These are phyloP conservation scores for Ophonus ardosiacus DNA, from an alignment of 2,888 invertebrate species.

Conservation along the genomic window DNA sequence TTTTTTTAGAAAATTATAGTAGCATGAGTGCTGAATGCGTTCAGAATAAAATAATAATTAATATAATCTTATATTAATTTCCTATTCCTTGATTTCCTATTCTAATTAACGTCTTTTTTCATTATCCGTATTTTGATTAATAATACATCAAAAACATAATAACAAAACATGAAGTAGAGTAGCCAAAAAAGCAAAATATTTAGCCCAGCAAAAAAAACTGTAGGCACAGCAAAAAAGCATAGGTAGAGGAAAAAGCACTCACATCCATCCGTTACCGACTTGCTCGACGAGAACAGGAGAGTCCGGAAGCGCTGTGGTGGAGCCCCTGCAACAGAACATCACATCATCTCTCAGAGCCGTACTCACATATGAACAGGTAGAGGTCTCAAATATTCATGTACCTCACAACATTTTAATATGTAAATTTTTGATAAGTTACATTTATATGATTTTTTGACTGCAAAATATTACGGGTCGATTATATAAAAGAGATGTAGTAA, in stretches of 20 bases:
- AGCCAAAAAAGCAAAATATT: constrained; percentile 36
- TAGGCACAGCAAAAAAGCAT: constrained; percentile 32
- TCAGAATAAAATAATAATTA: neutral
- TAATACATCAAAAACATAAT: neutral
- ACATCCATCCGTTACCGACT: constrained; percentile 79
- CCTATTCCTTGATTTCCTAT: neutral
- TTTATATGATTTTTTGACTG: no score
- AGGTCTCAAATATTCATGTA: neutral
- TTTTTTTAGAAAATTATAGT: no score
- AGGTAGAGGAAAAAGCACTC: constrained; percentile 71
- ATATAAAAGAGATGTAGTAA: no score
- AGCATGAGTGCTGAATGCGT: neutral
- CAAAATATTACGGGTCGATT: no score
- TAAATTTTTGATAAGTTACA: no score
- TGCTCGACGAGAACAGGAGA: constrained; percentile 75
- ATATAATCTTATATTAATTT: neutral
- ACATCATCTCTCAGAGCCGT: constrained; percentile 18
- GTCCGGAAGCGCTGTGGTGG: constrained; percentile 77
- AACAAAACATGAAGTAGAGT: constrained; percentile 9
- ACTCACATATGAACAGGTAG: neutral
- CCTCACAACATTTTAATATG: no score
- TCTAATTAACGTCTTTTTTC: neutral
- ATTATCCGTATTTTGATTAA: neutral
- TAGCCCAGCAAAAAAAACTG: constrained; percentile 13
- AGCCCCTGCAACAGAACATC: constrained; percentile 75